Evolutionary conservation across 2,797 vertebrate genomes (phyloP), one percentile per base, ranked within the genome.

Genomic region (Saxicola maurus): DNA sequence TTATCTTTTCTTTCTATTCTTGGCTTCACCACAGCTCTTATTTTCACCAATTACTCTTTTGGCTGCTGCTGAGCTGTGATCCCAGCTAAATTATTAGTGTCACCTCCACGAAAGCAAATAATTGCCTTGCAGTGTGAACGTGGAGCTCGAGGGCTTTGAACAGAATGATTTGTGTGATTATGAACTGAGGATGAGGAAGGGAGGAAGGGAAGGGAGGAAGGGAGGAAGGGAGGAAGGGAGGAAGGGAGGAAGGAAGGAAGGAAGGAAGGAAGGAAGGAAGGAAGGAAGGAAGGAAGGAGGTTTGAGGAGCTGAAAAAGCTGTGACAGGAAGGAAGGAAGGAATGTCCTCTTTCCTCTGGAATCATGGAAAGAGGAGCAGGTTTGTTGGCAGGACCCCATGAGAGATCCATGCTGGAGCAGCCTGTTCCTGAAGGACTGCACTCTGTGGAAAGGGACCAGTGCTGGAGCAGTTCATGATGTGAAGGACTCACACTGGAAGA

Each of bases 1-100:
- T 89, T 77, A n/a, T 90, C 40, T 87, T 75, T 90, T 45, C 35
- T 74, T 91, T 72, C 74, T 61, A 16, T 81, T 90, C 74, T 91
- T 81, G 74, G 77, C 81, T 86, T 83, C 84, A 81, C 37, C 53
- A 67, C 65, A 56, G 37, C 75, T 85, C 35, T 48, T 82, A 67
- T 89, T 87, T 79, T 45, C 19, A 87, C 57, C 85, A 37, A 74
- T 89, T 89, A 67, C 31, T 67, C 57, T 87, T 71, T 74, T 83
- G 83, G 71, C 83, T 84, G 62, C 28, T 37, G 20, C 40, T 76
- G 84, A 82, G 40, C 28, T 62, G 35, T 30, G 48, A 88, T 92
- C 33, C 71, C 64, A 55, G 67, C 52, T 85, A 53, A 72, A 38
- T 72, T 72, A 57, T 73, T 69, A 65, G 43, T 48, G 51, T 71